Evolutionary conservation across 2,797 vertebrate species (phyloP).

Genomic region (Pangasius larnaudii): DNA sequence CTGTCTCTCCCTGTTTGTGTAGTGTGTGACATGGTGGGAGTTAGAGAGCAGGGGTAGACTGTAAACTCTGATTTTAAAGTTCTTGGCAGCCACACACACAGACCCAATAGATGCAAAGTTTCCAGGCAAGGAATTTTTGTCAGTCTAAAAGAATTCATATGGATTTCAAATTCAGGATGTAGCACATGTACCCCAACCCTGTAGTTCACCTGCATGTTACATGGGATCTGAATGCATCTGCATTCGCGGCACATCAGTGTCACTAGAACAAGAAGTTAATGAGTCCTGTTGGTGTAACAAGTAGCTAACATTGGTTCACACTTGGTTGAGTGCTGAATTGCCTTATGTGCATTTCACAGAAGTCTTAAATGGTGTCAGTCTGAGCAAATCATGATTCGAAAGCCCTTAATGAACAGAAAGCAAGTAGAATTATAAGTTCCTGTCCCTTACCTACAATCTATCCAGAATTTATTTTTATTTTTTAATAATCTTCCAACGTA

Average conservation of each 20-base stretch:
- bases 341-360: neutral
- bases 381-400: neutral
- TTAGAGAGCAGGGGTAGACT: slow-evolving; percentile 18
- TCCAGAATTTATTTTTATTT: neutral
- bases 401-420: neutral
- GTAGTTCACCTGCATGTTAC: neutral
- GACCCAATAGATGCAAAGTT: too few relatives aligned
- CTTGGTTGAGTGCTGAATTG: neutral
- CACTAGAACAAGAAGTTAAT: neutral
- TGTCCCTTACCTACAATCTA: neutral
- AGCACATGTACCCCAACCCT: neutral
- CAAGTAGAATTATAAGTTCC: neutral
- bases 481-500: neutral
- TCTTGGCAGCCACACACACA: slow-evolving; percentile 11
- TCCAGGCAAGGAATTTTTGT: neutral
- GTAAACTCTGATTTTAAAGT: slow-evolving; percentile 15
- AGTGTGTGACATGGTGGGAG: slow-evolving; percentile 32
- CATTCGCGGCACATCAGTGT: neutral
- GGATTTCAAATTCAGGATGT: neutral
- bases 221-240: neutral
- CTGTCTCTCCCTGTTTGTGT: slow-evolving; percentile 33
- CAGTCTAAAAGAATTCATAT: neutral
- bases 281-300: neutral
- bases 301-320: neutral
- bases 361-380: neutral